phyloP scores from a whole-genome alignment of 2,888 invertebrate genomes.

The Erannis defoliaria region DNA sequence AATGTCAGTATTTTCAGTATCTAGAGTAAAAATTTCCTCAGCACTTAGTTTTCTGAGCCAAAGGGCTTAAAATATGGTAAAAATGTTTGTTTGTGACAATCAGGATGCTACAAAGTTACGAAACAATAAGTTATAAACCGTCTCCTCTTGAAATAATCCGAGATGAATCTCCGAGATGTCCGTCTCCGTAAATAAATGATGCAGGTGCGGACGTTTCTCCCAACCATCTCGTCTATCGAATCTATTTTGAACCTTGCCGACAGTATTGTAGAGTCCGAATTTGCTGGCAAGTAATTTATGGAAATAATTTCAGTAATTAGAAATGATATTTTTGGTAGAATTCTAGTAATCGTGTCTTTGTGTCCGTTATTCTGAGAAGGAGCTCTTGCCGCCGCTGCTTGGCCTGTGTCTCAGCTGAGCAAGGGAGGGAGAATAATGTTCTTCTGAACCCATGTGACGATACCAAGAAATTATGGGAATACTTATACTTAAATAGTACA shows the following conservation, averaged over 20 bases:
- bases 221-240: not conserved
- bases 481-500: no score
- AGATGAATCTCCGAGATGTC: conserved; percentile 28
- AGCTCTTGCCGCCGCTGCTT: not conserved
- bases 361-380: conserved; percentile 26
- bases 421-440: not conserved
- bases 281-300: not conserved
- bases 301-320: conserved; percentile 22
- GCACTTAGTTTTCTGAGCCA: no score
- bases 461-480: not conserved
- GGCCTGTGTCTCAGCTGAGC: not conserved
- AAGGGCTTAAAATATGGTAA: no score
- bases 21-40: not conserved
- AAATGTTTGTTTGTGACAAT: not conserved
- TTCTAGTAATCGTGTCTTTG: conserved; percentile 26
- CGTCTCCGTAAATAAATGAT: conserved; percentile 36
- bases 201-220: conserved; percentile 31
- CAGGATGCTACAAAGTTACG: not conserved
- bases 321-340: conserved; percentile 32
- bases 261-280: conserved; percentile 3
- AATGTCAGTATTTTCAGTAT: not conserved
- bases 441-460: not conserved
- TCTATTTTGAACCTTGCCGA: conserved; percentile 1
- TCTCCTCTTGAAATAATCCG: conserved; percentile 33
- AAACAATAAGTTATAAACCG: conserved; percentile 21